Percentiles rank a stretch among this genome's conserved stretches.
phyloP scores from a whole-genome alignment of 2,888 invertebrate genomes.

The Apamea anceps region DNA sequence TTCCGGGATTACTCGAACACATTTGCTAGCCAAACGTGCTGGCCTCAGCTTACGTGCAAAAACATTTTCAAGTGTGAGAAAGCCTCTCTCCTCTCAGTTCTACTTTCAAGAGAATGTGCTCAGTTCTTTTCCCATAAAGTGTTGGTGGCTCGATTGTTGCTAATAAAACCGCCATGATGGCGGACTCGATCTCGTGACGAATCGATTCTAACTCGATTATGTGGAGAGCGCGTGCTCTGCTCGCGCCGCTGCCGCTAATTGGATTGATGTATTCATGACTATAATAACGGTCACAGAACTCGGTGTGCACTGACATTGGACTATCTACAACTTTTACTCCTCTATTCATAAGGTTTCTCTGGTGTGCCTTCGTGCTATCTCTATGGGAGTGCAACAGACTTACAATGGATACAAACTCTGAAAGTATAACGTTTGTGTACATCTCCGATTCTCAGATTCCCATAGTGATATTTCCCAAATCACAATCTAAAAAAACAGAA shows the following conservation, averaged over 20 bases:
- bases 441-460: not conserved
- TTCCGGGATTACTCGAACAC: slow-evolving; percentile 35
- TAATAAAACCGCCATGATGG: slow-evolving; percentile 49
- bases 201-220: slow-evolving; percentile 83
- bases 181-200: slow-evolving; percentile 73
- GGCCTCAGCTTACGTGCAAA: not conserved
- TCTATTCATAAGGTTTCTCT: slow-evolving; percentile 57
- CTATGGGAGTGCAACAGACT: slow-evolving; percentile 14
- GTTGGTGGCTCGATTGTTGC: slow-evolving; percentile 36
- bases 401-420: slow-evolving; percentile 5
- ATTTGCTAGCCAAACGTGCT: slow-evolving; percentile 5
- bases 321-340: slow-evolving; percentile 57
- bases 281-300: slow-evolving; percentile 70
- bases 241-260: slow-evolving; percentile 64
- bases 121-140: slow-evolving; percentile 40
- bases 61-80: slow-evolving; percentile 35
- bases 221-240: slow-evolving; percentile 61
- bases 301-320: slow-evolving; percentile 63
- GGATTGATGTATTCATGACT: slow-evolving; percentile 64
- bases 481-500: not conserved
- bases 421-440: not conserved
- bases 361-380: not conserved
- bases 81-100: slow-evolving; percentile 19
- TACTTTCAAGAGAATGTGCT: slow-evolving; percentile 35
- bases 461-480: not conserved